Evolutionary conservation across 2,888 invertebrate genomes (phyloP).

Genomic region (Sinotaia quadrata): DNA sequence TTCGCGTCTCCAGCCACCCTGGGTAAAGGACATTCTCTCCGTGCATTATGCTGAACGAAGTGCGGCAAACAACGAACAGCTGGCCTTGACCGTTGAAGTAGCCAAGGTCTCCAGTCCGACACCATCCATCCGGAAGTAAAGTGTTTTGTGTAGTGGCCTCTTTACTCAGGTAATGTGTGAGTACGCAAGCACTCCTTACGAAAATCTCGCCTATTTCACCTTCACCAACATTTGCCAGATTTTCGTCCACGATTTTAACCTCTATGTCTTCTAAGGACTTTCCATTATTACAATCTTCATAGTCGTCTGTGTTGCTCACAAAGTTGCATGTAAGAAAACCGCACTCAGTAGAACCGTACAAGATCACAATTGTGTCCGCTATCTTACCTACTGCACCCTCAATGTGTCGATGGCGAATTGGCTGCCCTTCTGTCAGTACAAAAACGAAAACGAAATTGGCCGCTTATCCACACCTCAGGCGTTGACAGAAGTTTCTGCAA

Average conservation of each 20-base stretch:
- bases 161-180: conserved; percentile 4
- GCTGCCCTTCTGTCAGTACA: no score
- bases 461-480: no score
- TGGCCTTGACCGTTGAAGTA: conserved; percentile 4
- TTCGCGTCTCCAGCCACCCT: conserved; percentile 14
- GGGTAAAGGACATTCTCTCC: conserved; percentile 12
- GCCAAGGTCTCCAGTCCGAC: conserved; percentile 20
- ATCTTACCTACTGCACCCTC: conserved; percentile 13
- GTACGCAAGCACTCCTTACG: not conserved
- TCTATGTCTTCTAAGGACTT: conserved; percentile 9
- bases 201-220: conserved; percentile 7
- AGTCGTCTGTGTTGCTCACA: conserved; percentile 5
- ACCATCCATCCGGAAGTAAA: conserved; percentile 8
- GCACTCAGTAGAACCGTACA: conserved; percentile 31
- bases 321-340: not conserved
- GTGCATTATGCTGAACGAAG: not conserved
- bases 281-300: conserved; percentile 26
- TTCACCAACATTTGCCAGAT: conserved; percentile 1
- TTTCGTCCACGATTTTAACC: conserved; percentile 27
- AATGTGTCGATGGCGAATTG: conserved; percentile 12
- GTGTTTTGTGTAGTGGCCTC: not conserved
- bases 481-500: conserved; percentile 22
- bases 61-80: conserved; percentile 24
- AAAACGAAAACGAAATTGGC: no score
- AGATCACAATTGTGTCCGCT: conserved; percentile 7